Percentiles rank a stretch among this genome's conserved stretches.
phyloP scores from a whole-genome alignment of 2,113 vertebrate genomes.

The Speoplatyrhinus poulsoni region DNA sequence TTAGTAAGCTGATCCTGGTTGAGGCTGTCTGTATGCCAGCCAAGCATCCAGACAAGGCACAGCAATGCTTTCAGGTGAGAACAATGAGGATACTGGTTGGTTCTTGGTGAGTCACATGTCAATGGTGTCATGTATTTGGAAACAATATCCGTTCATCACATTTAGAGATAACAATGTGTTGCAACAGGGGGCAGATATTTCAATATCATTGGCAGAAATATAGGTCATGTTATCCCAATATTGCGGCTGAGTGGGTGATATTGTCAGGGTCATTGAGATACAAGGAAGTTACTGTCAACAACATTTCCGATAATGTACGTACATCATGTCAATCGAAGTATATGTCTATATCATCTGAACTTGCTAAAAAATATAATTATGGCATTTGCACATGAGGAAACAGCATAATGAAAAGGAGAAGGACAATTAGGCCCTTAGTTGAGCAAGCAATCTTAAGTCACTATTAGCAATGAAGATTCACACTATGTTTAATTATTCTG shows the following conservation, averaged over 20 bases:
- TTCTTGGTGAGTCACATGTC: background rate
- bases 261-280: background rate
- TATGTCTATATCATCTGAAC: too few relatives aligned
- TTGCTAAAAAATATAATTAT: too few relatives aligned
- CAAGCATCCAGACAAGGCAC: too few relatives aligned
- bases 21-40: too few relatives aligned
- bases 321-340: too few relatives aligned
- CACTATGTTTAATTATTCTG: background rate
- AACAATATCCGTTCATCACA: background rate
- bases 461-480: too few relatives aligned
- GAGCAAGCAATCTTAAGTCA: too few relatives aligned
- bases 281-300: background rate
- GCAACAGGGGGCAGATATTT: conserved; percentile 3
- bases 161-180: background rate
- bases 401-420: too few relatives aligned
- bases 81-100: background rate
- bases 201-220: background rate
- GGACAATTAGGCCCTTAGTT: too few relatives aligned
- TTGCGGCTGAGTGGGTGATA: conserved; percentile 7
- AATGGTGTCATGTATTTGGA: background rate
- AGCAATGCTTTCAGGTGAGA: too few relatives aligned
- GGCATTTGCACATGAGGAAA: too few relatives aligned
- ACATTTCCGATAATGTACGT: background rate
- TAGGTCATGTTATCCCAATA: conserved; percentile 2
- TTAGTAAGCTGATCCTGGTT: too few relatives aligned